A percentile compares a stretch with the other conserved stretches of the same genome.
phyloP scores from a whole-genome alignment of 2,888 invertebrate species.

The Saturnia japonica region DNA sequence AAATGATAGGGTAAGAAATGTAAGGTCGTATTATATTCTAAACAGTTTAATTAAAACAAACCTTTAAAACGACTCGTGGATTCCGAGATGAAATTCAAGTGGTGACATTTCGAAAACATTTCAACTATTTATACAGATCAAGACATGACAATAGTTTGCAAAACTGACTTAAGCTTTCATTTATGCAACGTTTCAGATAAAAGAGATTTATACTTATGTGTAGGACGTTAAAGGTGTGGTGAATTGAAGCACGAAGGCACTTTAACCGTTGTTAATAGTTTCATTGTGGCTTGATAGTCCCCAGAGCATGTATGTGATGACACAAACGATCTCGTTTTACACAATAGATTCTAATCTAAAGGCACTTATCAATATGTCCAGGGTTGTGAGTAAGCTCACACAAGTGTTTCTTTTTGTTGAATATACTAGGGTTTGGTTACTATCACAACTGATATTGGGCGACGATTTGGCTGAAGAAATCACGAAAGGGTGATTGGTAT shows the following conservation, averaged over 20 bases:
- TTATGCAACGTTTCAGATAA: neutral
- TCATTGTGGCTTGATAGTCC: conserved; percentile 15
- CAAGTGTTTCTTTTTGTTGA: neutral
- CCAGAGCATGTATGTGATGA: conserved; percentile 6
- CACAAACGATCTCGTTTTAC: neutral
- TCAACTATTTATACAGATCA: conserved; percentile 60
- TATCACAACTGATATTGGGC: neutral
- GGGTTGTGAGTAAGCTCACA: neutral
- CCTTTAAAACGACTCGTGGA: conserved; percentile 18
- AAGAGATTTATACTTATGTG: neutral
- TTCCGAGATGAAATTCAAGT: conserved; percentile 43
- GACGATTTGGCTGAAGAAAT: neutral
- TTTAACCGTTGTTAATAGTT: neutral
- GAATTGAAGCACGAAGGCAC: neutral
- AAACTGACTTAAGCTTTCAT: conserved; percentile 2
- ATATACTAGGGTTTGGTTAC: neutral
- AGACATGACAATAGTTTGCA: conserved; percentile 12
- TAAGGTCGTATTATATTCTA: neutral
- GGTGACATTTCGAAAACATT: conserved; percentile 42
- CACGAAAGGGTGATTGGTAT: neutral
- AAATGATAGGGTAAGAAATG: neutral
- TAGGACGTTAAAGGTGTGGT: conserved; percentile 2
- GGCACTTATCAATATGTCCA: conserved; percentile 10
- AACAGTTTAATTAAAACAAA: neutral
- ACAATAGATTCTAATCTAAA: conserved; percentile 9